phyloP scores from a whole-genome alignment of 2,888 invertebrate species.

The Pantelozetes paolii region DNA sequence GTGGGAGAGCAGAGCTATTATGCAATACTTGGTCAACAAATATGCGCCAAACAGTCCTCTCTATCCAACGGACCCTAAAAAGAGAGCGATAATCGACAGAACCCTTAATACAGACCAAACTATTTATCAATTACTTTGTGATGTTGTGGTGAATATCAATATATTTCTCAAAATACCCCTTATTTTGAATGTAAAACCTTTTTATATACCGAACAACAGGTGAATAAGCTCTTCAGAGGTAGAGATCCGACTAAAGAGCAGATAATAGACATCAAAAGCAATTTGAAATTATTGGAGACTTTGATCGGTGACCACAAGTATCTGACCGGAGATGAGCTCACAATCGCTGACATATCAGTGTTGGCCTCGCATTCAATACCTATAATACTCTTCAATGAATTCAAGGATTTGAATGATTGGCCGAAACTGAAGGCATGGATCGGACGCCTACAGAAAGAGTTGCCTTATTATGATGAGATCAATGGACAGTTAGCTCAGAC shows the following conservation, averaged over 20 bases:
- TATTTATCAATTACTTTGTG: constrained; percentile 66
- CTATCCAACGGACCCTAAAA: constrained; percentile 67
- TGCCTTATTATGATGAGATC: constrained; percentile 28
- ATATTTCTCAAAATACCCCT: not conserved
- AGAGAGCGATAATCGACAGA: constrained; percentile 66
- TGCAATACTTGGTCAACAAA: constrained; percentile 70
- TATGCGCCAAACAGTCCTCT: constrained; percentile 68
- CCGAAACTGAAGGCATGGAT: not conserved
- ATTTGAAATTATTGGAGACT: not conserved
- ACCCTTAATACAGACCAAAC: constrained; percentile 54
- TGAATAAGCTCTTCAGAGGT: constrained; percentile 58
- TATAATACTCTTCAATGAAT: not conserved
- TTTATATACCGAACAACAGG: not conserved
- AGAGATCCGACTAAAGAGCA: not conserved
- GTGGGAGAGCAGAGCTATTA: constrained; percentile 76
- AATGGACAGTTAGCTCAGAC: no score
- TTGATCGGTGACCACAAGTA: constrained; percentile 4
- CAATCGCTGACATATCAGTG: constrained; percentile 21
- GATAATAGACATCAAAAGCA: not conserved
- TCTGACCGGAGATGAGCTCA: constrained; percentile 2
- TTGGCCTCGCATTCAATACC: not conserved
- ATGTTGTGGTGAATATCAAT: constrained; percentile 63
- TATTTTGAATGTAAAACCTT: not conserved
- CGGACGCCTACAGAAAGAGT: constrained; percentile 8
- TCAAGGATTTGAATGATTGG: not conserved